These are phyloP conservation scores for Eupithecia exiguata DNA, from an alignment of 2,888 invertebrate genomes.

Conservation along the genomic window DNA sequence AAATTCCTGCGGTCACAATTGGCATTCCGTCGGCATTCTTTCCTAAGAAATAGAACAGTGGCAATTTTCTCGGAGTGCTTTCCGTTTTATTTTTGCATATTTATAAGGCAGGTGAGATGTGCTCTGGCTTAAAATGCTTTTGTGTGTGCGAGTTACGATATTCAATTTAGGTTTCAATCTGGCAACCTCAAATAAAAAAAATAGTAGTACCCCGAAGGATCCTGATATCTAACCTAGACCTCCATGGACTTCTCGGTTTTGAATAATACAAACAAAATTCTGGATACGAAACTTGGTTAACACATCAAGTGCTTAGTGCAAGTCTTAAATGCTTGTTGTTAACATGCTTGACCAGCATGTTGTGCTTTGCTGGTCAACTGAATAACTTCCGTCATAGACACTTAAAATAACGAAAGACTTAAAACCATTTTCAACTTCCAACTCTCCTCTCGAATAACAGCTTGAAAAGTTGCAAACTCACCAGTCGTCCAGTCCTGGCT, in stretches of 20 bases:
- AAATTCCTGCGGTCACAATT: conserved; percentile 50
- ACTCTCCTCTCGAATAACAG: no score
- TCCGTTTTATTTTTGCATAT: conserved; percentile 33
- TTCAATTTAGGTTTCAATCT: neutral
- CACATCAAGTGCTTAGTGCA: neutral
- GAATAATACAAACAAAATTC: neutral
- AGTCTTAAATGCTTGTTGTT: neutral
- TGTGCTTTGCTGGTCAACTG: neutral
- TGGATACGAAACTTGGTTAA: neutral
- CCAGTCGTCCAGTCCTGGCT: conserved; percentile 84
- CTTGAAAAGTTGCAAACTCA: conserved; percentile 51
- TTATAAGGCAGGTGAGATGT: conserved; percentile 35
- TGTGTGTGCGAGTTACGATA: neutral
- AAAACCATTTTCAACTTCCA: neutral
- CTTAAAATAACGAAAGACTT: neutral
- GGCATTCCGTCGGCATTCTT: conserved; percentile 50
- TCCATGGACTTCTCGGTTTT: neutral
- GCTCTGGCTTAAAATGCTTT: conserved; percentile 15
- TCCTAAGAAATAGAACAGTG: conserved; percentile 36
- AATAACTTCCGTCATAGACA: neutral
- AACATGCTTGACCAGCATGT: no score
- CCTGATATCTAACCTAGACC: neutral
- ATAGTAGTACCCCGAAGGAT: neutral
- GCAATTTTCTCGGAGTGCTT: conserved; percentile 37
- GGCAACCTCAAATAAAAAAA: neutral